Conservation (phyloP, 2,113 vertebrate genomes). For the Pygoscelis adeliae region DNA sequence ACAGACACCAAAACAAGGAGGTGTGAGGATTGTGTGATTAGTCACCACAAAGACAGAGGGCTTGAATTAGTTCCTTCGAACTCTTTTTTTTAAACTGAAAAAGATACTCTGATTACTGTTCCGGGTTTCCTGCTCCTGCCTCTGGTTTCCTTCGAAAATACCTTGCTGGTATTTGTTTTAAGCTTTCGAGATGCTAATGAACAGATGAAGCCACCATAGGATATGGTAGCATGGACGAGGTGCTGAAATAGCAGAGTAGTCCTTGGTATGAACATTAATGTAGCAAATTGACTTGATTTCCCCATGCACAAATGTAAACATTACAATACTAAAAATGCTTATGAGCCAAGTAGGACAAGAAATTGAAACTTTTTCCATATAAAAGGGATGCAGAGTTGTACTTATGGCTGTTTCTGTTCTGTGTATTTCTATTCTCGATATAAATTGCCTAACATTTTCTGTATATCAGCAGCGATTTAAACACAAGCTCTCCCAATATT, state of each 20-base stretch:
- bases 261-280: neutral
- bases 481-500: neutral
- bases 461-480: neutral
- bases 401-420: neutral
- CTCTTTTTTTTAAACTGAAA: neutral
- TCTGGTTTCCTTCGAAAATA: neutral
- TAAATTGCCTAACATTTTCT: neutral
- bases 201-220: neutral
- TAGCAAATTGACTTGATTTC: neutral
- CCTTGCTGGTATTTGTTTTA: neutral
- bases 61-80: neutral
- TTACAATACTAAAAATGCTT: neutral
- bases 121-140: neutral
- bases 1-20: neutral
- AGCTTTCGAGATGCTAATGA: neutral
- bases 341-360: neutral
- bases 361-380: neutral
- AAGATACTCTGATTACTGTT: neutral
- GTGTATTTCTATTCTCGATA: neutral
- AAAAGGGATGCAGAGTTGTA: neutral
- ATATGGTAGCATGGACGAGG: neutral
- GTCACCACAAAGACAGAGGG: neutral
- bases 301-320: fast-evolving
- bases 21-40: fast-evolving
- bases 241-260: neutral